A percentile compares a stretch with the other conserved stretches of the same genome.
These are phyloP conservation scores for Drosophila lacteicornis DNA, from an alignment of 1,140 invertebrate species.

Conservation along the genomic window DNA sequence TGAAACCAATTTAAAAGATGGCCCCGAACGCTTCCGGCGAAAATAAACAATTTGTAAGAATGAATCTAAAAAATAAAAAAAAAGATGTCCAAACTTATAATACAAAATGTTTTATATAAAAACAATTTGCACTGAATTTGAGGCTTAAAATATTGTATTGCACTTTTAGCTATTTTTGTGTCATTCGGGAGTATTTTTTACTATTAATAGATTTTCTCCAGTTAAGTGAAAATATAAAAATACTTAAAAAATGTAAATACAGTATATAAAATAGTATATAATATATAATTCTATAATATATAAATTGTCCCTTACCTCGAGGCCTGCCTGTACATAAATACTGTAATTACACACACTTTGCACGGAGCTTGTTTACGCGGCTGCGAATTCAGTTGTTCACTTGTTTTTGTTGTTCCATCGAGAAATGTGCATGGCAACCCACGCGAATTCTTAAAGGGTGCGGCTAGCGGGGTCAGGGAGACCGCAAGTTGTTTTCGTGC, in stretches of 20 bases:
- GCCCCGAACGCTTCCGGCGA: too few species aligned
- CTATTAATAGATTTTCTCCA: too few species aligned
- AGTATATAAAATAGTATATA: too few species aligned
- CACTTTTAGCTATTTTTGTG: too few species aligned
- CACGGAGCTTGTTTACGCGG: slow-evolving; percentile 52
- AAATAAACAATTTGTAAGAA: too few species aligned
- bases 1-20: neutral
- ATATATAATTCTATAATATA: too few species aligned
- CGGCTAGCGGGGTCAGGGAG: neutral
- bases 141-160: neutral
- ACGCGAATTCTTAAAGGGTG: neutral
- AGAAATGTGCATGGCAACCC: slow-evolving; percentile 69
- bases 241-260: too few species aligned
- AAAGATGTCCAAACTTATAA: too few species aligned
- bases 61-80: too few species aligned
- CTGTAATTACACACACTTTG: slow-evolving; percentile 22
- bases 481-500: slow-evolving; percentile 59
- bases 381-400: slow-evolving; percentile 53
- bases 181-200: too few species aligned
- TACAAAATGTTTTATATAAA: neutral
- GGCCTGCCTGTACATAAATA: slow-evolving; percentile 19
- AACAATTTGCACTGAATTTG: neutral
- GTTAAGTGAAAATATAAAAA: too few species aligned
- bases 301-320: too few species aligned
- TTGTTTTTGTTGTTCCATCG: slow-evolving; percentile 46